A percentile compares a stretch with the other conserved stretches of the same genome.
Evolutionary conservation across 2,888 invertebrate species (phyloP).

Genomic region (Morinoia aosen): DNA sequence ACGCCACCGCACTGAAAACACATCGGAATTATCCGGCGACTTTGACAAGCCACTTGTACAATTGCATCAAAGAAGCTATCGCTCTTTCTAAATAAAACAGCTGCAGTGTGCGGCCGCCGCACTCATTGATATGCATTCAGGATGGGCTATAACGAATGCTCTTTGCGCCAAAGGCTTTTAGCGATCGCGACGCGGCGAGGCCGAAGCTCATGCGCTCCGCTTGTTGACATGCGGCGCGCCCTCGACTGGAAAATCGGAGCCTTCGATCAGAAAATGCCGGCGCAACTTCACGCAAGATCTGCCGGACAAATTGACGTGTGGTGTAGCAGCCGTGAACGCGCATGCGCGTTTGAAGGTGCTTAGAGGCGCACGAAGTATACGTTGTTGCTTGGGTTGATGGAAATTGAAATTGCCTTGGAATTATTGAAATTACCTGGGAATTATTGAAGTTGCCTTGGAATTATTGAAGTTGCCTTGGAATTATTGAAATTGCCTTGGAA

Average conservation of each 20-base stretch:
- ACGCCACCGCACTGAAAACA: slow-evolving; percentile 21
- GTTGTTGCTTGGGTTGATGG: neutral
- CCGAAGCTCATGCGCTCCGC: neutral
- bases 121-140: slow-evolving; percentile 40
- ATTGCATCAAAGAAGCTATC: slow-evolving; percentile 37
- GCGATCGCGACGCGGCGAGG: neutral
- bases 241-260: neutral
- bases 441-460: neutral
- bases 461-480: neutral
- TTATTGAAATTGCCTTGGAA: neutral
- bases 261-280: neutral
- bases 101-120: neutral
- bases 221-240: neutral
- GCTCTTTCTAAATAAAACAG: slow-evolving; percentile 40
- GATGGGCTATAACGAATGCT: slow-evolving; percentile 27
- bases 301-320: neutral
- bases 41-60: slow-evolving; percentile 5
- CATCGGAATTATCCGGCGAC: slow-evolving; percentile 18
- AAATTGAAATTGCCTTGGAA: neutral
- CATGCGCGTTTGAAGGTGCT: neutral
- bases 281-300: neutral
- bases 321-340: neutral
- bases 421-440: neutral
- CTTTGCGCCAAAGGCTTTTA: neutral
- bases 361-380: neutral